Evolutionary conservation across 2,797 vertebrate species (phyloP), one percentile per base, ranked within the genome.

Genomic region (Rhinoraja longicauda): DNA sequence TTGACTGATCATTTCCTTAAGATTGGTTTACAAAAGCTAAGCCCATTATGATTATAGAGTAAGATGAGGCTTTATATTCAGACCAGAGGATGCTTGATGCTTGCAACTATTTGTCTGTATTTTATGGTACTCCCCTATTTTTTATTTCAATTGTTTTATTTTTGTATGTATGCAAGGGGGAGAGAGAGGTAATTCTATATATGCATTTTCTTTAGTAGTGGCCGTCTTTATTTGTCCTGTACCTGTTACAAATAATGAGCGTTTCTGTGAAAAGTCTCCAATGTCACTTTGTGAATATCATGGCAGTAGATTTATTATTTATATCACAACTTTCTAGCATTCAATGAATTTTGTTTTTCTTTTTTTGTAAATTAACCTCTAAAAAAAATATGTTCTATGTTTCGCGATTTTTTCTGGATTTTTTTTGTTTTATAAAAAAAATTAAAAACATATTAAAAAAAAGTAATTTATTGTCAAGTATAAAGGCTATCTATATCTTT

Each of bases 401-500:
- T 88, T 67, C 67, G 53, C 39, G 53, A 73, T 92, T 92, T 92
- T 92, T 92, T 64, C 90, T 91, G 21, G 53, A 36, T 92, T 92
- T 90, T 32, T 72, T 92, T 75, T 36, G 45, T 92, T 92, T 75
- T 90, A 73, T 29, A 91, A 90, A 91, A 91, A 91, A 91, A 91
- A 39, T 86, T 36, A 53, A 92, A 92, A 92, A 73, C 4, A 39
- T 75, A 75, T 92, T 45, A 53, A 92, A 72, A 92, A 73, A 92
- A 92, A 73, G 72, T 92, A 92, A 92, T 92, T 92, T 92, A 92
- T 92, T 92, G 90, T 92, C 70, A 92, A 92, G 39, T 75, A 92
- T 92, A 92, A 92, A 92, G 70, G 70, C 90, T 73, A 92, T 92
- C 90, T 92, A 92, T 92, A 92, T 92, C 90, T 92, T 92, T 92